Base-by-base conservation (phyloP, 64 coral and sea anemone species). In the Stichodactyla helianthus region DNA sequence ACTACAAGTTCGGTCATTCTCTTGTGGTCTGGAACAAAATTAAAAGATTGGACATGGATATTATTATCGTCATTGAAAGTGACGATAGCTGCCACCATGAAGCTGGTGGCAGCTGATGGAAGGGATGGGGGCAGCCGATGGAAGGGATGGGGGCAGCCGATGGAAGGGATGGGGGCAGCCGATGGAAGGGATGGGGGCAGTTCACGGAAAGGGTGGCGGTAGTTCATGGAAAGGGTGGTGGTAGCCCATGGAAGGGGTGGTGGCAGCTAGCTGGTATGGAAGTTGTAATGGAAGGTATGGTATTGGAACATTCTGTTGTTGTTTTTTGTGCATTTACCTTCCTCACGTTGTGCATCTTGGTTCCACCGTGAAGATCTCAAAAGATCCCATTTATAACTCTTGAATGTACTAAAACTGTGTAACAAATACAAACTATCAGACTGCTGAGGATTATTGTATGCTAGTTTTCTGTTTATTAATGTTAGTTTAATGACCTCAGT, bases 341-440 rank as follows among this genome's bases (percentile, higher is more conserved):
- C 97, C 56, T 99, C 97, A 5, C 97, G 87, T 52, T 99, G 97
- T 62, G 97, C 97, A 79, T 99, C 97, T 86, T 99, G 97, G 85
- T 99, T 99, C 97, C 97, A 99, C 18, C 97, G 85, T 0, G 90
- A 82, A 26, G 97, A 99, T 8, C 97, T 93, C 55, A 94, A 88
- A 11, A 90, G 83, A 50, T 99, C 97, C 97, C 97, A 99, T 74
- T 95, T 99, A 77, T 95, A 99, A 59, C 97, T 96, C 86, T 96
- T 96, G 82, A 96, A 96, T 50, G 94, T 96, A 58, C 94, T 96
- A 77, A 93, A 96, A 89, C 94, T 96, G 57, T 35, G 64, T 15
- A 71, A 35, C 0, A 79, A 88, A 91, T n/a, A 77, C 35, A 62
- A 18, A 88, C 17, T 19, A 18, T 11, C 35, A 44, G 35, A 44